Percentiles rank a stretch among this genome's conserved stretches.
Conservation (phyloP, 2,113 vertebrate genomes). For the Vidua macroura region DNA sequence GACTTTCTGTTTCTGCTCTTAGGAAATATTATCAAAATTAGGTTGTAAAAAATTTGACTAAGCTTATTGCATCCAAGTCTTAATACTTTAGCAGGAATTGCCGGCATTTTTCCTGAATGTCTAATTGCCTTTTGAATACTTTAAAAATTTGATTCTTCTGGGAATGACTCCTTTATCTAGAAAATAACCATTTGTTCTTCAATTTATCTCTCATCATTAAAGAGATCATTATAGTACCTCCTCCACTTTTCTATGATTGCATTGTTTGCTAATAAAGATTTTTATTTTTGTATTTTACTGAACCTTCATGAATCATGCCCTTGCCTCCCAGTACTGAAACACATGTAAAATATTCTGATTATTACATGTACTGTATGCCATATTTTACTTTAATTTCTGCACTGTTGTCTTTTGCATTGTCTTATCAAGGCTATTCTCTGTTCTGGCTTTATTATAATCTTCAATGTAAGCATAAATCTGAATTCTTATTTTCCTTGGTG, state of each 20-base stretch:
- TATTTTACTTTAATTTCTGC: background rate
- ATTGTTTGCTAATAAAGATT: slow-evolving; percentile 22
- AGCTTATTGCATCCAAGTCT: background rate
- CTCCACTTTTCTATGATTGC: slow-evolving; percentile 14
- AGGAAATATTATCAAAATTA: background rate
- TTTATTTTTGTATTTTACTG: background rate
- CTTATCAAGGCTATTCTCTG: background rate
- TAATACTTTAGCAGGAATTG: background rate
- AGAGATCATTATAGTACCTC: background rate
- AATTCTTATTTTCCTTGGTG: slow-evolving; percentile 4
- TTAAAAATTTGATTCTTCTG: background rate
- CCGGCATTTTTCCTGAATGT: background rate
- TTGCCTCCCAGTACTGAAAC: background rate
- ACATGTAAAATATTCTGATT: background rate
- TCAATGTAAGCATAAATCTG: background rate
- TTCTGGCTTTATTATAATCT: background rate
- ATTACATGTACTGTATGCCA: background rate
- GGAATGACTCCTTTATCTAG: slow-evolving; percentile 10
- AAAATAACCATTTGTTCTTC: slow-evolving; percentile 7
- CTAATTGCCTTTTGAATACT: slow-evolving; percentile 4
- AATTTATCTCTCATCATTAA: slow-evolving; percentile 3
- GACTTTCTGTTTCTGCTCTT: background rate
- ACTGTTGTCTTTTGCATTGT: background rate
- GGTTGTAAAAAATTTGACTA: background rate
- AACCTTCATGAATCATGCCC: background rate